Evolutionary conservation across 2,797 vertebrate species (phyloP), one percentile per base, ranked within the genome.

Genomic region (Anguilla megastoma): DNA sequence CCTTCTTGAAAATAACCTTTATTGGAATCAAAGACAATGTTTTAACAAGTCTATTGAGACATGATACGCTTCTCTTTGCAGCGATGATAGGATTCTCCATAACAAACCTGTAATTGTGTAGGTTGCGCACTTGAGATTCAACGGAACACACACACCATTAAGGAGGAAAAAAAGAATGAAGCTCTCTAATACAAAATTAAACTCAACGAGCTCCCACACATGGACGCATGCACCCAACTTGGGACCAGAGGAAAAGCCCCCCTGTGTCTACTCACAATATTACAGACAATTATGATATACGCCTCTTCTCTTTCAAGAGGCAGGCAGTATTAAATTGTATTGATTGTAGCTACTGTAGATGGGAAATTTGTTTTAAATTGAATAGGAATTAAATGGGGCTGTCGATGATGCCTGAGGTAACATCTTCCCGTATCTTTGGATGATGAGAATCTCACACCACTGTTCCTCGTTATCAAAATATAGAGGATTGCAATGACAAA

Each of bases 1-100:
- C 79, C 45, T 50, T 82, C 21, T 82, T 50, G 79, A 48, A 50
- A 82, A 82, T 82, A 82, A 82, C 21, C 79, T 48, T 48, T 50
- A 50, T 3, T 50, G 79, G 16, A 45, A 82, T 82, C 45, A 82
- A n/a, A 82, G 41, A 82, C 79, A 82, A 7, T 48, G 8, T 82
- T 50, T 50, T 14, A 50, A 48, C 45, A n/a, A 82, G 79, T 45
- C 79, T 5, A 82, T 6, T 1, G 45, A 50, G 21, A 48, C 79
- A 82, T 41, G 33, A 79, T 12, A 82, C 50, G 45, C 76, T 80
- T 33, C 12, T 82, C 79, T 50, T 2, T 8, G 41, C 41, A 48
- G 18, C 27, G 45, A 82, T 82, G 24, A n/a, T 2, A 48, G 1
- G 21, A 80, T 48, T 80, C 36, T 80, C 36, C 7, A 24, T n/a